Evolutionary conservation across 2,113 vertebrate genomes (phyloP).

Genomic region (Petaurus breviceps): DNA sequence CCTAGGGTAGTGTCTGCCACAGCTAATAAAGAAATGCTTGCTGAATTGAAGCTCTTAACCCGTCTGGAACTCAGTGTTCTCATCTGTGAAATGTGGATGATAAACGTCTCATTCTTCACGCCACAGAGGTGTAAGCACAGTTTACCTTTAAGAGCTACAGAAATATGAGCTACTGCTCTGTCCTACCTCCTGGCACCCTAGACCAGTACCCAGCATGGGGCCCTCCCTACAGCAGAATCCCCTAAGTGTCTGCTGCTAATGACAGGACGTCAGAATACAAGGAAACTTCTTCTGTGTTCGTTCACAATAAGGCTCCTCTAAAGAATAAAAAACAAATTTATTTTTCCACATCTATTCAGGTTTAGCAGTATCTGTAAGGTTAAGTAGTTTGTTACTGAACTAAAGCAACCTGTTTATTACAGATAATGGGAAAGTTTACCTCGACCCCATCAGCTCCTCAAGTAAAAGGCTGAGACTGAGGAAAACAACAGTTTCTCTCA

Average conservation of each 20-base stretch:
- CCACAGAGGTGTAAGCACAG: background rate
- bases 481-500: background rate
- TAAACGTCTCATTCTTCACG: background rate
- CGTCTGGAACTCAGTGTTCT: background rate
- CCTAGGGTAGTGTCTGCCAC: background rate
- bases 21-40: background rate
- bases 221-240: background rate
- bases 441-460: background rate
- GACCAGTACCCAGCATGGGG: no score
- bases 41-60: background rate
- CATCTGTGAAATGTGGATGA: background rate
- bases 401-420: background rate
- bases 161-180: background rate
- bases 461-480: background rate
- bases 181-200: background rate
- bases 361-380: background rate
- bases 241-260: background rate
- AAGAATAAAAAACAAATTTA: background rate
- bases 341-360: background rate
- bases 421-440: background rate
- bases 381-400: background rate
- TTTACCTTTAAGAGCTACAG: background rate
- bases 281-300: background rate
- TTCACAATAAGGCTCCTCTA: background rate
- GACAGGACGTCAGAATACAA: background rate